A percentile compares a stretch with the other conserved stretches of the same genome.
Evolutionary conservation across 2,113 vertebrate species (phyloP).

Genomic region (Lasiurus borealis): DNA sequence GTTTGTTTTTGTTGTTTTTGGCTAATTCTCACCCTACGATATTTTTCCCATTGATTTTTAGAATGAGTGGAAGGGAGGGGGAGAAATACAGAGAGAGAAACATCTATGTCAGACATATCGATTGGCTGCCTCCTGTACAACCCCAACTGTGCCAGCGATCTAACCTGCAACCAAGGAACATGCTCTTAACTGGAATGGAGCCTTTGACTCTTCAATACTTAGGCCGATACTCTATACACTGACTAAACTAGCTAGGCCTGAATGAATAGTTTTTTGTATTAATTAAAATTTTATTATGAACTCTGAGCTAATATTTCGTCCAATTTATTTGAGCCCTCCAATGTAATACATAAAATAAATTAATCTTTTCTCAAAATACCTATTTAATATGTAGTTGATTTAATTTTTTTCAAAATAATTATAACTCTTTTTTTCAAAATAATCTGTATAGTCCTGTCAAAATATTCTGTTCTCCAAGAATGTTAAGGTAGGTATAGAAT

Average conservation of each 20-base stretch:
- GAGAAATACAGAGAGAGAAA: no score
- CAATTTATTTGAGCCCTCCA: background rate
- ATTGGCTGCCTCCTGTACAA: no score
- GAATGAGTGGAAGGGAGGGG: no score
- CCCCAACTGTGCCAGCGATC: no score
- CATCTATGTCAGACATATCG: no score
- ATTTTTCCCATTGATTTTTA: no score
- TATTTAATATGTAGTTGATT: background rate
- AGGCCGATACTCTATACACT: background rate
- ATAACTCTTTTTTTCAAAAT: background rate
- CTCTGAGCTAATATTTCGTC: background rate
- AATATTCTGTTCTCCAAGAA: background rate
- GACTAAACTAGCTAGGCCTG: no score
- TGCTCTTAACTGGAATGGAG: no score
- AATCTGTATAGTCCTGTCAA: background rate
- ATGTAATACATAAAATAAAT: background rate
- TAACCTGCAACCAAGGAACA: no score
- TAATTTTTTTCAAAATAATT: background rate
- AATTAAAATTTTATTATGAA: background rate
- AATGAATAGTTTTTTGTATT: background rate
- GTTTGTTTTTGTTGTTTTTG: background rate
- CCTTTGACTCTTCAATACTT: no score
- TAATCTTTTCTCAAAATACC: background rate
- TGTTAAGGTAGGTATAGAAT: background rate
- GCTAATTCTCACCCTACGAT: no score